These are phyloP conservation scores for Cichlasoma orientale DNA, from an alignment of 2,797 vertebrate genomes.

Conservation along the genomic window DNA sequence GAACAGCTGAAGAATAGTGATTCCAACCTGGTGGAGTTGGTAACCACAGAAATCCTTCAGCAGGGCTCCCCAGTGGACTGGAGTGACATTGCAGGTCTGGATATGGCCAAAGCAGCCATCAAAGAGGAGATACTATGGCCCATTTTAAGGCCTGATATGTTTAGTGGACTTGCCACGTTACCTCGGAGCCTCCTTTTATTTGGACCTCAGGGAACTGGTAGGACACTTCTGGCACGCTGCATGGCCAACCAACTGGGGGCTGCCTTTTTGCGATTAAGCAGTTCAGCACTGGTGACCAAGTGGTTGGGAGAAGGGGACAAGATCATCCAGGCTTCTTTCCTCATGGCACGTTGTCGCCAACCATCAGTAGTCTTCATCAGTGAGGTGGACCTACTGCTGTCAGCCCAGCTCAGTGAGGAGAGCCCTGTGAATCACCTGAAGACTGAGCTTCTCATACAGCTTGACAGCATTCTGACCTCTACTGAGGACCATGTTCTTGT, in stretches of 20 bases:
- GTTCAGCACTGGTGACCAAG: slow-evolving; percentile 94
- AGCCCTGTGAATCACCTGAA: slow-evolving; percentile 94
- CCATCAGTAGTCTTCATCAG: slow-evolving; percentile 96
- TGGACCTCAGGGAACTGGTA: slow-evolving; percentile 97
- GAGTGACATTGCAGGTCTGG: slow-evolving; percentile 97
- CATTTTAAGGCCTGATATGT: slow-evolving; percentile 96
- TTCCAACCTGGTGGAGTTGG: slow-evolving; percentile 93
- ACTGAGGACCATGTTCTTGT: slow-evolving; percentile 96
- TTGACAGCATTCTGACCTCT: slow-evolving; percentile 94
- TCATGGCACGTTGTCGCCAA: slow-evolving; percentile 96
- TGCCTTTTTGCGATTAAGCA: slow-evolving; percentile 91
- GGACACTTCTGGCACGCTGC: slow-evolving; percentile 94
- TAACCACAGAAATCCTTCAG: slow-evolving; percentile 95
- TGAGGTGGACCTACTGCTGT: slow-evolving; percentile 95
- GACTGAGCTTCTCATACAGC: slow-evolving; percentile 96
- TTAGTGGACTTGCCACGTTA: slow-evolving; percentile 92
- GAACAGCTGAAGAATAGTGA: slow-evolving; percentile 98
- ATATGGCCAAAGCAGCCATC: slow-evolving; percentile 94
- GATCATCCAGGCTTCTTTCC: slow-evolving; percentile 94
- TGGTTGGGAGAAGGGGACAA: slow-evolving; percentile 97
- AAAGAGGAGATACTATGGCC: slow-evolving; percentile 99
- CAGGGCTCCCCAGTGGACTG: slow-evolving; percentile 96
- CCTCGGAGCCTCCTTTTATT: slow-evolving; percentile 98
- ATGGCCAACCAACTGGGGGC: slow-evolving; percentile 97
- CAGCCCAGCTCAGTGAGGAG: slow-evolving; percentile 91